These are phyloP conservation scores for Hypsopygia costalis DNA, from an alignment of 2,888 invertebrate species.

Conservation along the genomic window DNA sequence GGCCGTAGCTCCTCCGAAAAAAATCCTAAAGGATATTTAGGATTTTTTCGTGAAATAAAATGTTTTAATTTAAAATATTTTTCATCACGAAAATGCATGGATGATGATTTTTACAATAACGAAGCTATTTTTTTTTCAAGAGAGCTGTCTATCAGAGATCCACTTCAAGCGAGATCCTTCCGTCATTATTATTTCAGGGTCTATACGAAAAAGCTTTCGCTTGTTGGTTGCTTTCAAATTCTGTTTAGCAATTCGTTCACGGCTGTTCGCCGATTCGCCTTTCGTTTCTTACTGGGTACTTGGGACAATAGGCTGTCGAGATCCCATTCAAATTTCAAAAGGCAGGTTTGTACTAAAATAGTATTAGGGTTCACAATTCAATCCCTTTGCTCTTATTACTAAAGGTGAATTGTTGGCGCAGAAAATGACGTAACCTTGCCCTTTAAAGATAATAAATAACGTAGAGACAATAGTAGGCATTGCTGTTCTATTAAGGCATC, in stretches of 20 bases:
- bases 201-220: slow-evolving; percentile 37
- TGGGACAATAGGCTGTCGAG: slow-evolving; percentile 18
- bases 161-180: slow-evolving; percentile 20
- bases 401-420: slow-evolving; percentile 2
- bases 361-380: slow-evolving; percentile 3
- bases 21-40: no score
- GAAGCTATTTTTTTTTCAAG: no score
- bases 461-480: not conserved
- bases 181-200: slow-evolving; percentile 45
- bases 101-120: no score
- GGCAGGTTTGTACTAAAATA: not conserved
- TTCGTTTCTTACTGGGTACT: slow-evolving; percentile 16
- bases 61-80: no score
- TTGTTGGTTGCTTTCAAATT: slow-evolving; percentile 37
- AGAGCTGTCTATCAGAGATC: slow-evolving; percentile 19
- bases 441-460: slow-evolving; percentile 1
- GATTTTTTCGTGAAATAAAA: no score
- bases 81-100: no score
- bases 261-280: slow-evolving; percentile 24
- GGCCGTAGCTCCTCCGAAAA: no score
- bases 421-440: slow-evolving; percentile 1
- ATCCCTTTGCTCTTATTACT: slow-evolving; percentile 2
- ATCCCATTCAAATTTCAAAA: not conserved
- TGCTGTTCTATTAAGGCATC: not conserved
- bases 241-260: slow-evolving; percentile 40